These are phyloP conservation scores for Ammodytes dubius DNA, from an alignment of 2,113 vertebrate genomes.

Conservation along the genomic window DNA sequence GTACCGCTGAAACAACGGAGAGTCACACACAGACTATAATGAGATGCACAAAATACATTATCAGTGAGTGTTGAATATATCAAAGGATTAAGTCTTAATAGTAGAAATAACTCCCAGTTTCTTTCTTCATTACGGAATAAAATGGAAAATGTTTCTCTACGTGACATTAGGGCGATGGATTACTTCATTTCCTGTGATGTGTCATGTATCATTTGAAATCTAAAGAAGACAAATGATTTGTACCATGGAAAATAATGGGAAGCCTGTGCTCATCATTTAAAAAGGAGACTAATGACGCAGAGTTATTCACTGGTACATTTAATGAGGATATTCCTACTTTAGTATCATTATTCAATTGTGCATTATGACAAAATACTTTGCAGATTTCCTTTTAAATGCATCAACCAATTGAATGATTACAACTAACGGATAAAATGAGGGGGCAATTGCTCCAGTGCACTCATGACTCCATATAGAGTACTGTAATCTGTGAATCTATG, in stretches of 20 bases:
- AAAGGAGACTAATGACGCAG: neutral
- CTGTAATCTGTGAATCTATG: neutral
- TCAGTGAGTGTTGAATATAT: neutral
- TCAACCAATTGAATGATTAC: neutral
- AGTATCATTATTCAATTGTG: neutral
- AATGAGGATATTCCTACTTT: neutral
- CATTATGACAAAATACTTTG: neutral
- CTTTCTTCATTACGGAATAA: neutral
- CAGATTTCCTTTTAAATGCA: neutral
- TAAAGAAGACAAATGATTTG: neutral
- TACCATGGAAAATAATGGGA: neutral
- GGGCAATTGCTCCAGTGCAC: constrained; percentile 8
- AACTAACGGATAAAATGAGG: constrained; percentile 7
- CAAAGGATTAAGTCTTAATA: neutral
- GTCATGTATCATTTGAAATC: neutral
- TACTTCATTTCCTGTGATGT: neutral
- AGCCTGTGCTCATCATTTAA: constrained; percentile 13
- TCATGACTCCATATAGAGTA: constrained; percentile 4
- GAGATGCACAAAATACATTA: neutral
- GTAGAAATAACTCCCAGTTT: neutral
- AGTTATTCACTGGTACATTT: neutral
- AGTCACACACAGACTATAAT: neutral
- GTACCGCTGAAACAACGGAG: neutral
- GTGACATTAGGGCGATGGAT: neutral
- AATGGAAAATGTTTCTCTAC: neutral